Percentiles rank a stretch among this genome's conserved stretches.
Evolutionary conservation across 64 coral and sea anemone species (phyloP).

Genomic region (Porites lutea): DNA sequence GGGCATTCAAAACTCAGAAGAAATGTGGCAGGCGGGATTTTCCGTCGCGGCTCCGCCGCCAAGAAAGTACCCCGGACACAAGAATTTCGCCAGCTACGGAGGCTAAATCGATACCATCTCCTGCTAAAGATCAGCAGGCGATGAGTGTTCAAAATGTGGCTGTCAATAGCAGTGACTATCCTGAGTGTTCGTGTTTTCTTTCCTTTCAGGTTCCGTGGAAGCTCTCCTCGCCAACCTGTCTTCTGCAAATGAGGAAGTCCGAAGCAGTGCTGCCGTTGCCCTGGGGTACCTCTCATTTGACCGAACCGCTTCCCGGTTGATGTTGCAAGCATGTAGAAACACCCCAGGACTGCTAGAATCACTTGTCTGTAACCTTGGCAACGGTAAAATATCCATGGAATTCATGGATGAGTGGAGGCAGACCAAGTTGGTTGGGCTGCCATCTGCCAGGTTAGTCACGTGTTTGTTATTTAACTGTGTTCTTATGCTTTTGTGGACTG

Average conservation of each 20-base stretch:
- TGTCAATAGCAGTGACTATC: no score
- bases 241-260: conserved; percentile 83
- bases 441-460: conserved; percentile 83
- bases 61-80: no score
- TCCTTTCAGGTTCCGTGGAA: conserved; percentile 77
- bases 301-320: conserved; percentile 86
- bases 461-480: neutral
- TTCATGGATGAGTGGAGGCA: conserved; percentile 94
- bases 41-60: no score
- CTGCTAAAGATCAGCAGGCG: no score
- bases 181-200: neutral
- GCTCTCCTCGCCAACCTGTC: conserved; percentile 83
- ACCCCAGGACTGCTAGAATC: conserved; percentile 88
- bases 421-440: conserved; percentile 87
- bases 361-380: conserved; percentile 76
- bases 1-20: no score
- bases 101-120: no score
- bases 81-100: no score
- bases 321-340: conserved; percentile 93
- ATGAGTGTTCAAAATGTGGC: no score
- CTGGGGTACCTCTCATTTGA: conserved; percentile 97
- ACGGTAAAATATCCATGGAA: conserved; percentile 95
- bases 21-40: no score
- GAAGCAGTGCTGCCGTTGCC: conserved; percentile 91
- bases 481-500: neutral